phyloP scores from a whole-genome alignment of 2,797 vertebrate genomes.

The Macroramphosus scolopax region DNA sequence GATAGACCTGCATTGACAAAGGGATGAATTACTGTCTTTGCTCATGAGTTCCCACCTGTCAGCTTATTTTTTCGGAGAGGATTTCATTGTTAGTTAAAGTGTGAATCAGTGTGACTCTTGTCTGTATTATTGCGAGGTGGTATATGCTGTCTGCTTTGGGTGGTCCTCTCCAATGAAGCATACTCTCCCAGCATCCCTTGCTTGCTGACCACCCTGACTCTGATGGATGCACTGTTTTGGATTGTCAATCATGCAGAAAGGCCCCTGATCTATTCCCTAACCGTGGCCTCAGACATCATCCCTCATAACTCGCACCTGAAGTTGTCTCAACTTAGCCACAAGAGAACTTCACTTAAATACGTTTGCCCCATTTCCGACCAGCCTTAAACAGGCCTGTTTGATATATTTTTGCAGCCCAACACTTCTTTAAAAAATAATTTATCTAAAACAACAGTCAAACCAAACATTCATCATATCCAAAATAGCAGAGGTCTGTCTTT shows the following conservation, averaged over 20 bases:
- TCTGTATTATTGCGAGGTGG: constrained; percentile 56
- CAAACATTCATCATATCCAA: background rate
- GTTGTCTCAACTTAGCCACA: constrained; percentile 12
- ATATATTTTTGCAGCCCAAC: constrained; percentile 1
- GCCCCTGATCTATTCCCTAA: constrained; percentile 47
- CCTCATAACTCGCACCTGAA: constrained; percentile 51
- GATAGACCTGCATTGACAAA: too few species aligned
- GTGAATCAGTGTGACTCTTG: constrained; percentile 67
- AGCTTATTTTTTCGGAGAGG: too few species aligned
- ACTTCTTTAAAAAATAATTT: constrained; percentile 28
- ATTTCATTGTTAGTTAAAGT: constrained; percentile 64
- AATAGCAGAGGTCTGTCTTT: constrained; percentile 24
- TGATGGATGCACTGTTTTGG: constrained; percentile 76
- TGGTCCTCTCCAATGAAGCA: constrained; percentile 71
- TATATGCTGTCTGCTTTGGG: constrained; percentile 67
- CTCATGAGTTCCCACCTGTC: too few species aligned
- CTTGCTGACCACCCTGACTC: constrained; percentile 71
- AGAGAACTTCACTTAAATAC: constrained; percentile 19
- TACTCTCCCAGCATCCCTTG: constrained; percentile 48
- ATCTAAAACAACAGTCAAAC: constrained; percentile 30
- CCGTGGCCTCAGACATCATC: constrained; percentile 62
- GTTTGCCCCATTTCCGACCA: too few species aligned
- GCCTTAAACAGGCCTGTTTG: background rate
- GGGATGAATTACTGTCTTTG: too few species aligned
- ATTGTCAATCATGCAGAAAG: constrained; percentile 70